Conservation (phyloP, 2,888 invertebrate species). For the Metellina segmentata region DNA sequence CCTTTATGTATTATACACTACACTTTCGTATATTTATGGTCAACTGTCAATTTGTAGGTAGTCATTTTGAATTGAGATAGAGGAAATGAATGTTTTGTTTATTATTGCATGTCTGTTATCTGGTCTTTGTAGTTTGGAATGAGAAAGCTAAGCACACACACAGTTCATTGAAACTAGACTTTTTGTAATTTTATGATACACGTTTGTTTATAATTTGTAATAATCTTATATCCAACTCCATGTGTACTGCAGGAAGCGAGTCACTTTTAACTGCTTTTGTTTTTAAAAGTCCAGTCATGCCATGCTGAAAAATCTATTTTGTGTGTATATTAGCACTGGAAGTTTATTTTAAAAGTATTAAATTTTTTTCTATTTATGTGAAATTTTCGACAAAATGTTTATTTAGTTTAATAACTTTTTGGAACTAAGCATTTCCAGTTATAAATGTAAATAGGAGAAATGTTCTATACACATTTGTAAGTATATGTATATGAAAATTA, state of each 20-base stretch:
- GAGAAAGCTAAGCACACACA: not conserved
- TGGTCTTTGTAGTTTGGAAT: constrained; percentile 2
- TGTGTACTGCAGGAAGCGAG: not conserved
- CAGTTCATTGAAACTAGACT: not conserved
- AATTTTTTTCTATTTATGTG: not conserved
- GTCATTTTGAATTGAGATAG: not conserved
- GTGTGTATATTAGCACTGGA: not conserved
- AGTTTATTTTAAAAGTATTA: not conserved
- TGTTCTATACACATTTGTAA: too few relatives aligned
- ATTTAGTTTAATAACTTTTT: too few relatives aligned
- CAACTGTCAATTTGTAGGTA: not conserved
- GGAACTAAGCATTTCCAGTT: too few relatives aligned
- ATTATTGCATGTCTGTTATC: not conserved
- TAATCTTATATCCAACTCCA: not conserved
- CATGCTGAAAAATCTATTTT: not conserved
- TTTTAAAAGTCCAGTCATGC: not conserved
- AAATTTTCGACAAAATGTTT: not conserved
- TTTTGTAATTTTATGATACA: constrained; percentile 8
- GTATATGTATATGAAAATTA: too few relatives aligned
- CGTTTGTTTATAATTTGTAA: not conserved
- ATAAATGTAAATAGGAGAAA: too few relatives aligned
- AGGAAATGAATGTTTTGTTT: not conserved
- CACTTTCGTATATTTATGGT: constrained; percentile 12
- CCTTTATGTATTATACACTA: not conserved
- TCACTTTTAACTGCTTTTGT: not conserved